Base-by-base conservation (phyloP, 2,888 invertebrate genomes). In the Belgica antarctica region DNA sequence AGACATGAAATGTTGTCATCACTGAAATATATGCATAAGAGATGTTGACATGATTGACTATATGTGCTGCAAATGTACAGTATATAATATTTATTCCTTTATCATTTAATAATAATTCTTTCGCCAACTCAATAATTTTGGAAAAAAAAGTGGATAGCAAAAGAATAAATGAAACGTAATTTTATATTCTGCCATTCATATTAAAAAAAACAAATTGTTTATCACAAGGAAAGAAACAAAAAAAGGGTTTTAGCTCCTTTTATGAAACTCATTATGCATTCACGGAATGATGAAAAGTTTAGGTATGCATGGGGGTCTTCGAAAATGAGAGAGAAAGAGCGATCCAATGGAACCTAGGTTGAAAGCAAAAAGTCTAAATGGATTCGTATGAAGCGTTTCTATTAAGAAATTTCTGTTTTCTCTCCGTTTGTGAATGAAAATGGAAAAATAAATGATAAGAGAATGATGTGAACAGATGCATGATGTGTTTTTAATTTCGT, bases 91-190 rank as follows among this genome's bases (percentile, higher is more conserved):
- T 25, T 65, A 68, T 68, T 27, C 22, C 31, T 57, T 68, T 31
- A 34, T 65, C 65, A 65, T 36, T 62, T 69, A 62, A 47, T 72
- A 72, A 73, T 73, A 73, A 73, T 73, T 73, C 73, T 73, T 73
- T 73, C 73, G 73, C 73, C 73, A 73, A 73, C 70, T 70, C 34
- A 70, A 70, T 61, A 70, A 70, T 61, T 61, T 70, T 70, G 59
- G 61, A 70, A 70, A 62, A 28, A 61, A 61, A 61, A 52, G 36
- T 41, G 61, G 59, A 70, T 61, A 70, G 70, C 70, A 70, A 70
- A 70, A 61, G 27, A 59, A 68, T 47, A 52, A 68, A 34, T 46
- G 15, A 62, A 31, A 28, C n/a, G 8, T 5, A 63, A 63, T 25
- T 22, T n/a, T 22, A 63, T 24, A 41, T 34, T 63, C 34, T 41